Base-by-base conservation (phyloP, 2,797 vertebrate species). In the Triplophysa yarkandensis region DNA sequence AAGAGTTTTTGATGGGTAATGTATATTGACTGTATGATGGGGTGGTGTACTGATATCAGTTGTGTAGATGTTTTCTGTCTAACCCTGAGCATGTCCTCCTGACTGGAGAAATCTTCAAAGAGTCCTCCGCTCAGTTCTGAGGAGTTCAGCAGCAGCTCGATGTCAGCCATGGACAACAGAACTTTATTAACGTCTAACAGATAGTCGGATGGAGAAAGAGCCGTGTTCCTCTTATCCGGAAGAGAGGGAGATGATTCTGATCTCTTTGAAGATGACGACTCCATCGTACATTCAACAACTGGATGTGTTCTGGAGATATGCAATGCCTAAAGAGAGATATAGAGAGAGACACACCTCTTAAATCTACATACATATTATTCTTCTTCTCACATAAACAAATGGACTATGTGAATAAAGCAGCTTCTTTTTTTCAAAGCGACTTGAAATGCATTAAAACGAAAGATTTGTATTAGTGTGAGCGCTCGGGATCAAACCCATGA, bases 41-140 rank as follows among this genome's bases (percentile, higher is more conserved):
- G 19, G 23, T 17, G 28, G 19, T 30, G 19, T 14, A 30, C 23
- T 55, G 23, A 68, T 28, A 32, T 57, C 19, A 43, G 2, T 3
- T 19, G 9, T 43, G 13, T 28, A 14, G 19, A 21, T 64, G 10
- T 32, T 23, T 14, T 16, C 21, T 0, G 1, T 71, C 87, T 34
- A 89, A 98, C 97, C 94, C 89, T 94, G 68, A 99, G 90, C 3
- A 88, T 92, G 84, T 98, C 95, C 81, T 98, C 96, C 79, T 98
- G 96, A 76, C 89, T 87, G 14, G 95, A 95, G 82, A 98, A 95
- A 77, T 98, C 92, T 71, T 98, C 94, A 16, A 94, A 98, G 41
- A 93, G 87, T 46, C 92, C 91, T 32, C 91, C 87, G 7, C 90
- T 95, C 52, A 98, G 92, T 82, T 97, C 94, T 0, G 94, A 92